Evolutionary conservation across 1,140 invertebrate species (phyloP), one percentile per base, ranked within the genome.

Genomic region (Eurosta solidaginis): DNA sequence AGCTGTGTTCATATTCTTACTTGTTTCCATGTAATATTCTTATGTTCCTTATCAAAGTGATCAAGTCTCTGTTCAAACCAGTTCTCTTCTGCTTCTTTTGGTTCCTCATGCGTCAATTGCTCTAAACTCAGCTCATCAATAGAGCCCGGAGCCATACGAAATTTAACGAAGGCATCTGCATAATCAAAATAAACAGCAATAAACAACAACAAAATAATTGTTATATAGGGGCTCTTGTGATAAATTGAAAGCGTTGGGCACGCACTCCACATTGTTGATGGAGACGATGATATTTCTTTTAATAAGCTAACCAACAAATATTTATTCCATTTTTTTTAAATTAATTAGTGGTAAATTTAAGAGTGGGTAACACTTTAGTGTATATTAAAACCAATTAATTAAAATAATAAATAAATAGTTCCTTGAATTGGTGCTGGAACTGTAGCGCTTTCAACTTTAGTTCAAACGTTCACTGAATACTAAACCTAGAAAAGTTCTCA

Each of bases 1-100:
- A n/a, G n/a, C n/a, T n/a, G n/a, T n/a, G n/a, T n/a, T n/a, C n/a
- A 47, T 12, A 47, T 1, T n/a, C 59, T 68, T 40, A 68, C 59
- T 93, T 95, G 94, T 82, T 92, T 88, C 95, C 95, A 97, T 50
- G 88, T 91, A 77, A 88, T 85, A 79, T 94, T 91, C 59, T 40
- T 4, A 4, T 68, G 14, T 40, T 2, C 27, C 17, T 92, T 90
- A 83, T 92, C 90, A 81, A 93, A 96, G 89, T 97, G 95, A 87
- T 96, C 93, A 20, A 96, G 83, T 80, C 88, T 90, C 86, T 97
- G 96, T 4, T 88, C 85, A 82, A 96, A 94, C 94, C 94, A 96
- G 82, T 92, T 84, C 52, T 93, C 92, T 2, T 88, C 80, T 3
- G 91, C 89, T n/a, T 90, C 81, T n/a, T 78, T n/a, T 40, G 7